phyloP scores from a whole-genome alignment of 2,113 vertebrate species.

The Platichthys stellatus region DNA sequence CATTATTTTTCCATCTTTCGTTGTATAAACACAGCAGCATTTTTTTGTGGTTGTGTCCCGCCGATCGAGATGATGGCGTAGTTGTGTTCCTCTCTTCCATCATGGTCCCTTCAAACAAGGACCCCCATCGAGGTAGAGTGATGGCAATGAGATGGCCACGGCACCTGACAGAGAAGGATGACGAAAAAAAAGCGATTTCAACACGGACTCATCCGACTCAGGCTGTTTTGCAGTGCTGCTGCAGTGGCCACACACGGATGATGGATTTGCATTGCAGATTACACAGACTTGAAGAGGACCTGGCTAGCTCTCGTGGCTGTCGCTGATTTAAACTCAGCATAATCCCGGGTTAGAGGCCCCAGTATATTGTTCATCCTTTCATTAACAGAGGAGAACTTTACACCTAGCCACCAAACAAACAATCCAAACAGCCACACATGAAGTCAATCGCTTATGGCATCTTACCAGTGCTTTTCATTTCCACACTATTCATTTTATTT shows the following conservation, averaged over 20 bases:
- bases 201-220: conserved; percentile 45
- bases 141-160: conserved; percentile 58
- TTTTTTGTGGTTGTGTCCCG: too few species aligned
- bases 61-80: conserved; percentile 39
- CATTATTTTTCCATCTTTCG: too few species aligned
- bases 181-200: conserved; percentile 56
- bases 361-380: conserved; percentile 54
- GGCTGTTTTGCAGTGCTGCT: conserved; percentile 38
- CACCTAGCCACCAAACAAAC: conserved; percentile 48
- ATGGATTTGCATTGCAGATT: conserved; percentile 82
- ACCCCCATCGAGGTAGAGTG: conserved; percentile 56
- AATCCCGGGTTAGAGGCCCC: conserved; percentile 68
- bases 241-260: conserved; percentile 46
- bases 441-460: conserved; percentile 39
- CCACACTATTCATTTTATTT: neutral
- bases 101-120: conserved; percentile 38
- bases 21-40: too few species aligned
- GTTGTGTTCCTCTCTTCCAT: conserved; percentile 36
- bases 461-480: conserved; percentile 29
- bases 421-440: conserved; percentile 26
- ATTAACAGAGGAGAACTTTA: conserved; percentile 59
- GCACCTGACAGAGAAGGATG: conserved; percentile 77
- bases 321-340: conserved; percentile 64
- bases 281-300: conserved; percentile 67
- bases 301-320: conserved; percentile 65